Evolutionary conservation across 1,140 invertebrate genomes (phyloP).

Genomic region (Vanessa atalanta): DNA sequence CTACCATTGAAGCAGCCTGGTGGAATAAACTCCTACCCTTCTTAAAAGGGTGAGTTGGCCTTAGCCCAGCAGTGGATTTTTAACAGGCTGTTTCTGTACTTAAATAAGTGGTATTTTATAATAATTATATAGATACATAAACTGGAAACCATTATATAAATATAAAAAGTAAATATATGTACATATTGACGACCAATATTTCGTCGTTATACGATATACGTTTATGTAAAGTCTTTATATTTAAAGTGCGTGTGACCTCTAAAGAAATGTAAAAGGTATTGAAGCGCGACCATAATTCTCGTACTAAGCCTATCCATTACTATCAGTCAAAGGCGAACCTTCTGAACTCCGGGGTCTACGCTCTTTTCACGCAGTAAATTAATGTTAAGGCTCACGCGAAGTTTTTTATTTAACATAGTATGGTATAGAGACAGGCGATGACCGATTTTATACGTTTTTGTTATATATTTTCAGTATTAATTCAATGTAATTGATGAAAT

Average conservation of each 20-base stretch:
- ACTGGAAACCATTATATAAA: too few species aligned
- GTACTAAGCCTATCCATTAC: slow-evolving; percentile 63
- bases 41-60: too few species aligned
- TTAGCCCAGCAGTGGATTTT: too few species aligned
- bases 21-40: too few species aligned
- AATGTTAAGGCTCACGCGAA: slow-evolving; percentile 69
- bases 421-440: slow-evolving; percentile 10
- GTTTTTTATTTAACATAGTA: slow-evolving; percentile 57
- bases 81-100: too few species aligned
- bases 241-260: slow-evolving; percentile 42
- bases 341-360: slow-evolving; percentile 44
- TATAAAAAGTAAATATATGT: too few species aligned
- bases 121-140: too few species aligned
- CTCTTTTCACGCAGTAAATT: slow-evolving; percentile 76
- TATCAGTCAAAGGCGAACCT: slow-evolving; percentile 53
- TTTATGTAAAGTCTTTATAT: slow-evolving; percentile 4
- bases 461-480: neutral
- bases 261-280: slow-evolving; percentile 51
- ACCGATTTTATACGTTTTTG: neutral
- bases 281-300: slow-evolving; percentile 58
- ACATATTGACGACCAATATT: too few species aligned
- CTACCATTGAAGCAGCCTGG: too few species aligned
- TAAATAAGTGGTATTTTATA: too few species aligned
- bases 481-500: too few species aligned
- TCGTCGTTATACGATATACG: too few species aligned